These are phyloP conservation scores for Gymnogyps californianus DNA, from an alignment of 2,113 vertebrate genomes.

Conservation along the genomic window DNA sequence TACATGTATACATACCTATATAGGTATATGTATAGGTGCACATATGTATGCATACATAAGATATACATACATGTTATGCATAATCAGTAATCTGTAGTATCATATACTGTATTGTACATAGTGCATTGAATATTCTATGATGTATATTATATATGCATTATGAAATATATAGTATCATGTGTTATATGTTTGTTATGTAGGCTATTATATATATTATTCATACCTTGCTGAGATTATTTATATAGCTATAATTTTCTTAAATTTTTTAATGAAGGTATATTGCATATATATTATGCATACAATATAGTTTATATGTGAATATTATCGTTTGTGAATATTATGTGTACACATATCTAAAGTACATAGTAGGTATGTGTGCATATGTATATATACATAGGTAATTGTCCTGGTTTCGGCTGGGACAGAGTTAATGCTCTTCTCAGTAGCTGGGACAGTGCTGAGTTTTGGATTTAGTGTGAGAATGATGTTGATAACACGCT, in stretches of 20 bases:
- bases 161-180: background rate
- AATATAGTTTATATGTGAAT: background rate
- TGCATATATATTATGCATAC: background rate
- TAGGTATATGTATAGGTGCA: no score
- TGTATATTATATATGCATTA: background rate
- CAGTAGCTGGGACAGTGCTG: no score
- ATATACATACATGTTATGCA: rapidly evolving
- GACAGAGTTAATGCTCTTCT: no score
- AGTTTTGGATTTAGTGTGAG: no score
- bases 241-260: background rate
- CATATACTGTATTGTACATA: no score
- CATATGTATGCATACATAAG: background rate
- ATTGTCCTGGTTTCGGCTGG: no score
- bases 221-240: background rate
- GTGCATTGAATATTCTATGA: background rate
- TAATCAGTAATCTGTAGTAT: background rate
- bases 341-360: background rate
- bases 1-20: background rate
- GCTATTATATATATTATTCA: background rate
- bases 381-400: no score
- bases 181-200: no score
- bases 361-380: no score
- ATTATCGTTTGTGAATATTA: background rate
- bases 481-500: no score
- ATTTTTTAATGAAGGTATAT: no score